Conservation (phyloP, 2,113 vertebrate genomes). For the Condylura cristata region DNA sequence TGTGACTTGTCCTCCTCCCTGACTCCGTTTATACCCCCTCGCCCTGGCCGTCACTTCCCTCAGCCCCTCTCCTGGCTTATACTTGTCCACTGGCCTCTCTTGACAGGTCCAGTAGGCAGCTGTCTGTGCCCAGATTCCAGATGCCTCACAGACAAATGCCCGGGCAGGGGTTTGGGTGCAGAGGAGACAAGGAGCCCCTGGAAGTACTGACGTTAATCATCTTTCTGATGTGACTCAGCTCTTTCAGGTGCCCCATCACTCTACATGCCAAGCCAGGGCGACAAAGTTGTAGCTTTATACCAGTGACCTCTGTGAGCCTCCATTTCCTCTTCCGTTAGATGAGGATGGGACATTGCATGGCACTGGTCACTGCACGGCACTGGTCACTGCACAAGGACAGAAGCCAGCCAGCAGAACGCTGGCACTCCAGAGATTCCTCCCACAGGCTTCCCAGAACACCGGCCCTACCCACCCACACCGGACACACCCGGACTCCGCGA, state of each 20-base stretch:
- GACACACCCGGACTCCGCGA: not conserved
- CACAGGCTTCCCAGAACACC: not conserved
- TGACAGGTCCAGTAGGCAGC: not conserved
- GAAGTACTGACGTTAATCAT: not conserved
- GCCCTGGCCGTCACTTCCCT: not conserved
- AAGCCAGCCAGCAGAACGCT: not conserved
- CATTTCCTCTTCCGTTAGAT: fast-evolving
- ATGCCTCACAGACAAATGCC: not conserved
- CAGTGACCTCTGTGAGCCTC: not conserved
- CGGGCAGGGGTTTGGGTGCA: not conserved
- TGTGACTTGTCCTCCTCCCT: not conserved
- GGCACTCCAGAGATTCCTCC: not conserved
- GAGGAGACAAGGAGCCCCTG: not conserved
- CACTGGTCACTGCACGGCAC: too few species aligned
- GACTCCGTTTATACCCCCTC: not conserved
- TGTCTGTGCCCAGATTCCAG: not conserved
- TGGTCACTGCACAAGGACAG: not conserved
- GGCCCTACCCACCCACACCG: fast-evolving
- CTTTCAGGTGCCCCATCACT: not conserved
- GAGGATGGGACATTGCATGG: not conserved
- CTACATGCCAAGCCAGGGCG: too few species aligned
- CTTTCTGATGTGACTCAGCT: not conserved
- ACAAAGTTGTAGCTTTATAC: too few species aligned
- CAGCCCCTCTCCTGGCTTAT: not conserved
- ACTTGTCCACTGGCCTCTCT: not conserved